Evolutionary conservation across 2,113 vertebrate species (phyloP), one percentile per base, ranked within the genome.

Genomic region (Murina feae): DNA sequence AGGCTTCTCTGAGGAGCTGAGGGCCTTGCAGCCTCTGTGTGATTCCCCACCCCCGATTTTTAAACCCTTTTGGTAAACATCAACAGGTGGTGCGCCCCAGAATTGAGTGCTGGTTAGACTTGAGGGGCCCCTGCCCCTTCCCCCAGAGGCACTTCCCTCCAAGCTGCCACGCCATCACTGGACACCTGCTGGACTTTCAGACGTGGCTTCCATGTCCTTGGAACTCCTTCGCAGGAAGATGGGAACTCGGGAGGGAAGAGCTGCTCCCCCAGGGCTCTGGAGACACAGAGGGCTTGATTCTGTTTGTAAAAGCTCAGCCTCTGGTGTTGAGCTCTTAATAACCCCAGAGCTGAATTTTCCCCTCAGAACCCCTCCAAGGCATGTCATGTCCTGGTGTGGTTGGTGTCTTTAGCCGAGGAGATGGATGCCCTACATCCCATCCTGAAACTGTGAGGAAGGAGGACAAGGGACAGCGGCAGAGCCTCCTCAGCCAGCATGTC

Each of bases 1-100:
- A 35, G 69, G 69, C 78, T 83, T 30, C 84, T 69, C 76, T 11
- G 86, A 94, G 96, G 92, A 51, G 83, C 82, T 63, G 80, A 92
- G 79, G 94, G 94, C 95, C 97, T 95, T 95, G 90, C 95, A 90
- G 66, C 66, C 21, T 95, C 80, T 42, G 6, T 49, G 20, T 49
- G 74, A 4, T 30, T 39, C 65, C 9, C 13, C 2, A 6, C 47
- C 9, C 85, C 81, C 13, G 0, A 2, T 12, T 63, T 96, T 55
- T 30, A 89, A 55, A 17, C 68, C 17, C 12, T 60, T 25, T 42
- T 47, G 32, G 85, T 72, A 20, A 83, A 78, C 47, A 55, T 32
- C 1, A 4, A 2, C 35, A 44, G 53, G 58, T 32, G 20, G 39
- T 44, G 8, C 12, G 12, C 44, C 81, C 30, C 10, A 1, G 30